phyloP scores from a whole-genome alignment of 2,797 vertebrate genomes.

The Spondyliosoma cantharus region DNA sequence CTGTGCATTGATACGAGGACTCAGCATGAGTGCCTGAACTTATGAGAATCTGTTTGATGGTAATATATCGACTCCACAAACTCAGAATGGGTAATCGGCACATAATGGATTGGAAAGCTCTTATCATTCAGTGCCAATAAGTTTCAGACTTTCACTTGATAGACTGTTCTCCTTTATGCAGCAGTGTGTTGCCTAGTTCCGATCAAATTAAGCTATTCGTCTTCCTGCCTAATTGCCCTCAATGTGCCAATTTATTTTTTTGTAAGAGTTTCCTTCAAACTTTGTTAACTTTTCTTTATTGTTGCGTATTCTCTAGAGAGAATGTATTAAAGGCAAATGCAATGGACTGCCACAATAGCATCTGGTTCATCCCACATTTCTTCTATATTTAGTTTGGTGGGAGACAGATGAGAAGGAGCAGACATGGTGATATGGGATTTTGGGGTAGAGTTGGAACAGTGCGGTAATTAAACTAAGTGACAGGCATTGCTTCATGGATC shows the following conservation, averaged over 20 bases:
- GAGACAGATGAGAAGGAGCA: slow-evolving; percentile 64
- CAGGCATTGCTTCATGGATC: slow-evolving; percentile 63
- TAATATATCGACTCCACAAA: slow-evolving; percentile 40
- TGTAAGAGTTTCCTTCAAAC: slow-evolving; percentile 58
- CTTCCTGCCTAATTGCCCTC: slow-evolving; percentile 78
- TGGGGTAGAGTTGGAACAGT: slow-evolving; percentile 56
- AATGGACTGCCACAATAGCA: slow-evolving; percentile 73
- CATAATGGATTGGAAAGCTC: slow-evolving; percentile 63
- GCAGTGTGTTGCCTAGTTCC: slow-evolving; percentile 45
- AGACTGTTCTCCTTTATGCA: slow-evolving; percentile 49
- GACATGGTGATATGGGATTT: slow-evolving; percentile 65
- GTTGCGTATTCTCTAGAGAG: slow-evolving; percentile 64
- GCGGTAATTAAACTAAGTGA: slow-evolving; percentile 75
- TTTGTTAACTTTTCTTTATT: slow-evolving; percentile 67
- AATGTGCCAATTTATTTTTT: slow-evolving; percentile 73
- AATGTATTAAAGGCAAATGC: slow-evolving; percentile 68
- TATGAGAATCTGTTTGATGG: slow-evolving; percentile 10
- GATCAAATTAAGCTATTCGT: slow-evolving; percentile 77
- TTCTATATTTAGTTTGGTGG: slow-evolving; percentile 74
- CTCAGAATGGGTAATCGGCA: slow-evolving; percentile 30
- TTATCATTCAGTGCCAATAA: slow-evolving; percentile 69
- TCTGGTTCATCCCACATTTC: slow-evolving; percentile 68
- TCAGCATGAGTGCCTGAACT: background rate
- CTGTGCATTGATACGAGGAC: slow-evolving; percentile 4
- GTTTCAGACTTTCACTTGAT: slow-evolving; percentile 63